Evolutionary conservation across 2,888 invertebrate genomes (phyloP), one percentile per base, ranked within the genome.

Genomic region (Synergus gifuensis): DNA sequence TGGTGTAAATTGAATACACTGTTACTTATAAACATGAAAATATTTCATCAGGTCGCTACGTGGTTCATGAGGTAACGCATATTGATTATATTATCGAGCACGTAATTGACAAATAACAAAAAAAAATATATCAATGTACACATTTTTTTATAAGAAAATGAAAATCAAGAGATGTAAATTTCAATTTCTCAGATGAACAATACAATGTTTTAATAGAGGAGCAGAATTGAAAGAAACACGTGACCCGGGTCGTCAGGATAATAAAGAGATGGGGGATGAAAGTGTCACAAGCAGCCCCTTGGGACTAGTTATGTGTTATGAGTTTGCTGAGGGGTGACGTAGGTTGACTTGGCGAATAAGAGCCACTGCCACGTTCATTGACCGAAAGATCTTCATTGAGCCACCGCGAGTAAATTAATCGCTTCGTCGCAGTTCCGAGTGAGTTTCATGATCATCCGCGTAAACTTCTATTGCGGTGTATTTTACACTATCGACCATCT

Each of bases 251-350:
- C n/a, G 73, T 78, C 86, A 87, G 89, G 89, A 88, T 87, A 88
- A 86, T 87, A 88, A 86, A 87, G 87, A 88, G 86, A 87, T 84
- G 84, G 84, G 88, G 90, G 89, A 91, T 90, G 90, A 90, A 91
- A 89, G 90, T 91, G 91, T 91, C 91, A 91, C 88, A 87, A 91
- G 83, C 91, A 91, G 91, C 89, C 90, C 89, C 89, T 82, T 84
- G 89, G 89, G 90, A 89, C 90, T 90, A 91, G 91, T 91, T 91
- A 91, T 90, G 90, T 90, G 90, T 90, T 90, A 87, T 90, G 90
- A 90, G 90, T 90, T 90, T 87, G 87, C 88, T 88, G 73, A 81
- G 79, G 83, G 83, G 83, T 79, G 83, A 81, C 77, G 79, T 81
- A 77, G 77, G 79, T 78, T 79, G 69, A 76, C 79, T 54, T 64